Conservation (phyloP, 2,797 vertebrate genomes). For the Acipenser transmontanus region DNA sequence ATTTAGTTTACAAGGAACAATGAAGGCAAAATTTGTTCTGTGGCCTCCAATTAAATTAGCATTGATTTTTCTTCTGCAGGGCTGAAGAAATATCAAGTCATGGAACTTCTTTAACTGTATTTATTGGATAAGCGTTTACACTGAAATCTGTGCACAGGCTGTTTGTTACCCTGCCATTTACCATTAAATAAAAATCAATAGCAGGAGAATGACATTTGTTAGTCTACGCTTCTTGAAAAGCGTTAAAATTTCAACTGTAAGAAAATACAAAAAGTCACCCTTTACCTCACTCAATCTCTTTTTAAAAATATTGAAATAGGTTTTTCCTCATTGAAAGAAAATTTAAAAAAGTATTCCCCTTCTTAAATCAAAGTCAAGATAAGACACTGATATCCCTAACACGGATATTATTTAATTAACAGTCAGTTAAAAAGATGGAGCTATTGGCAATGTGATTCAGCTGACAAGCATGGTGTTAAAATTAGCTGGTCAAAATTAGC, state of each 20-base stretch:
- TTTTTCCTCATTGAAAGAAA: neutral
- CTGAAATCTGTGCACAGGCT: slow-evolving; percentile 43
- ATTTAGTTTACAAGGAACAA: slow-evolving; percentile 50
- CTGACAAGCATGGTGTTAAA: too few species aligned
- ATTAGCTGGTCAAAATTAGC: too few species aligned
- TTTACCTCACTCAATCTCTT: neutral
- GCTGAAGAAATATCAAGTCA: slow-evolving; percentile 63
- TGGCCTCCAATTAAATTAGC: slow-evolving; percentile 80
- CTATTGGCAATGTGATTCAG: too few species aligned
- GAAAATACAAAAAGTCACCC: slow-evolving; percentile 46
- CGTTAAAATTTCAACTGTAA: slow-evolving; percentile 43
- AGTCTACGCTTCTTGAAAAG: slow-evolving; percentile 48
- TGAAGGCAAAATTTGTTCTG: slow-evolving; percentile 72
- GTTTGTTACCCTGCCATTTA: slow-evolving; percentile 70
- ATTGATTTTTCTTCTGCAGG: slow-evolving; percentile 78
- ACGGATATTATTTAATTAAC: neutral
- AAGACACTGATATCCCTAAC: neutral
- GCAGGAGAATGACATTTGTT: slow-evolving; percentile 52
- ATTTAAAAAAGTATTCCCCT: too few species aligned
- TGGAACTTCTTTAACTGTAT: slow-evolving; percentile 71
- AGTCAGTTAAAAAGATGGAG: neutral
- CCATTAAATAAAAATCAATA: slow-evolving; percentile 71
- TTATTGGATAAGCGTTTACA: slow-evolving; percentile 64
- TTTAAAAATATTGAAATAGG: slow-evolving; percentile 2
- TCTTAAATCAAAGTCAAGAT: neutral